phyloP scores from a whole-genome alignment of 2,888 invertebrate species.

The Caenorhabditis sp. region DNA sequence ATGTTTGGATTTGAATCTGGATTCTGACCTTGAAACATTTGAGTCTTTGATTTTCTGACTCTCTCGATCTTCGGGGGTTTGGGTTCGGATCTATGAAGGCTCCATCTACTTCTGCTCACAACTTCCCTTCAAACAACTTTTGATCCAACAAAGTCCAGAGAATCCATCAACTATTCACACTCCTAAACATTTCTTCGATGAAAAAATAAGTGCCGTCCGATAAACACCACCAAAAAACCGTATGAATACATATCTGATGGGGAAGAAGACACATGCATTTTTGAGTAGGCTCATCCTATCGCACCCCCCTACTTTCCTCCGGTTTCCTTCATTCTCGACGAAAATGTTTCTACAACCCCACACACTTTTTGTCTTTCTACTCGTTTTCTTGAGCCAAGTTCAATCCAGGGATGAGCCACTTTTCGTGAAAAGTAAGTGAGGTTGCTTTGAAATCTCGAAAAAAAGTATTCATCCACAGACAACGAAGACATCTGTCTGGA shows the following conservation, averaged over 20 bases:
- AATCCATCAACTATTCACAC: constrained; percentile 19
- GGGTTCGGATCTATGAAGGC: no score
- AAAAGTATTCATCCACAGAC: no score
- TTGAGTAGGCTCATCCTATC: background rate
- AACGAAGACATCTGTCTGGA: constrained; percentile 70
- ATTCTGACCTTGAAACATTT: no score
- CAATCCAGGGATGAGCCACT: constrained; percentile 44
- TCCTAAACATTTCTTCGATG: constrained; percentile 12
- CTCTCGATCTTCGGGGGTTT: no score
- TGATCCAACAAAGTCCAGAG: constrained; percentile 2
- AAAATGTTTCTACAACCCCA: constrained; percentile 24
- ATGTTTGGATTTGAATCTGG: no score
- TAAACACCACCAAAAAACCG: constrained; percentile 54
- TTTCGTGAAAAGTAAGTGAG: constrained; percentile 46
- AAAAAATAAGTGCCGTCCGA: constrained; percentile 6
- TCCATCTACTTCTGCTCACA: no score
- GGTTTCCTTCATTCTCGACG: no score
- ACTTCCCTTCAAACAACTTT: no score
- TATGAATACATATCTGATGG: constrained; percentile 45
- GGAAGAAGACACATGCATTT: constrained; percentile 38
- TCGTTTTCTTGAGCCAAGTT: constrained; percentile 14
- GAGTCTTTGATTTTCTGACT: no score
- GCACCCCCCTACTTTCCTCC: background rate
- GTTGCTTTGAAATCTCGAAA: no score
- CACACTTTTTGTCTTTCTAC: constrained; percentile 5